Base-by-base conservation (phyloP, 2,113 vertebrate genomes). In the Ammodytes dubius region DNA sequence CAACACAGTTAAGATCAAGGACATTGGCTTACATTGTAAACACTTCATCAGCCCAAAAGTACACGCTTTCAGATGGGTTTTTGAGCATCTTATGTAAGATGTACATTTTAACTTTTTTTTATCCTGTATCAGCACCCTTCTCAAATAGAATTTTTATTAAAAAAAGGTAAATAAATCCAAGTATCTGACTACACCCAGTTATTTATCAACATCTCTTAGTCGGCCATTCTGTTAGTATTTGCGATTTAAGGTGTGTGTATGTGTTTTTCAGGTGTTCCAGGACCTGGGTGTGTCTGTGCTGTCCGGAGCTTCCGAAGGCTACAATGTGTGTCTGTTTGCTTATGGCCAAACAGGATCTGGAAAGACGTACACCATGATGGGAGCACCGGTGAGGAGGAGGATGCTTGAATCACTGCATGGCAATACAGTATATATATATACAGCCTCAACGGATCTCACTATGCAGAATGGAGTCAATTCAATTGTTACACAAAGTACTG, bases 311-410 rank as follows among this genome's bases (percentile, higher is more conserved):
- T 95, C 96, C 40, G 94, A 94, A 91, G 98, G 98, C 73, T 99
- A 99, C 93, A 99, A 99, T n/a, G 97, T 99, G 82, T 99, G 98
- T 85, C 95, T 99, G 77, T 99, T 99, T 94, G 98, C 98, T 4
- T 99, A 99, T 66, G 98, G 98, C 69, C 98, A 99, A 93, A 99
- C 98, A 0, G 98, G 98, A 85, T 98, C 98, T 69, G 98, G 98
- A 74, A 99, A 99, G 94, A 99, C 98, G 0, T 97, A 99, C 74
- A 99, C 98, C 74, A 99, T 99, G 98, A 97, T 99, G 95, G 98
- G 98, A 45, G 97, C 97, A 43, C 96, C 96, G 86, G 98, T 99
- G 88, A 98, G 98, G 72, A 75, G 98, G 72, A 75, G 6, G 37
- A 56, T 1, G 7, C 67, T 43, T 35, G 35, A 61, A 77, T 65